Evolutionary conservation across 2,888 invertebrate genomes (phyloP).

Genomic region (Apodemia hepburni): DNA sequence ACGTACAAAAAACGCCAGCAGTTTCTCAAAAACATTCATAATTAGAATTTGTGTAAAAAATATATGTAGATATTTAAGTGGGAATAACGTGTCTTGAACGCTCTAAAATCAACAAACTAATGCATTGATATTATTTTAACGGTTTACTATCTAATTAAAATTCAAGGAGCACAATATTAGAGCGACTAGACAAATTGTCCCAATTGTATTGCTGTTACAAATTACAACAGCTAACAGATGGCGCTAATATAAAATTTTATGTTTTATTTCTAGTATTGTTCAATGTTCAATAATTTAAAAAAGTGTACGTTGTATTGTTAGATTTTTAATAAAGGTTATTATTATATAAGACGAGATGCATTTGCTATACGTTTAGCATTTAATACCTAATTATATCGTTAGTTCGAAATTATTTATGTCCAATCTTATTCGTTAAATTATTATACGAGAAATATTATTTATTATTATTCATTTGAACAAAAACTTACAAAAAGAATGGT

Average conservation of each 20-base stretch:
- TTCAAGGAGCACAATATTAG: background rate
- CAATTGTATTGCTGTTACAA: background rate
- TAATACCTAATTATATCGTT: no score
- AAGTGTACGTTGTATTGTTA: no score
- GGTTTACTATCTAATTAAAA: background rate
- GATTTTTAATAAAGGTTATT: no score
- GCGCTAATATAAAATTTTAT: background rate
- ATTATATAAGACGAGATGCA: no score
- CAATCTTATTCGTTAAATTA: no score
- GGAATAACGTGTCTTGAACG: constrained; percentile 6
- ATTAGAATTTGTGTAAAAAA: constrained; percentile 4
- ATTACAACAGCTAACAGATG: background rate
- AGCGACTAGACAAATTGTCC: background rate
- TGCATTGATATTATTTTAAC: background rate
- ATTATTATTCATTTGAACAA: no score
- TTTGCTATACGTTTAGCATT: no score
- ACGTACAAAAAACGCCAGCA: constrained; percentile 16
- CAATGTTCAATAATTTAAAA: no score
- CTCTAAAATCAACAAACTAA: background rate
- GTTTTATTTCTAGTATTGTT: background rate
- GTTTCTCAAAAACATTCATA: constrained; percentile 11
- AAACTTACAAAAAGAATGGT: no score
- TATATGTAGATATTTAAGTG: constrained; percentile 5
- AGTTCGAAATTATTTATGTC: no score
- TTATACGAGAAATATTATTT: no score